Conservation (phyloP, 2,888 invertebrate species). For the Candidula unifasciata region DNA sequence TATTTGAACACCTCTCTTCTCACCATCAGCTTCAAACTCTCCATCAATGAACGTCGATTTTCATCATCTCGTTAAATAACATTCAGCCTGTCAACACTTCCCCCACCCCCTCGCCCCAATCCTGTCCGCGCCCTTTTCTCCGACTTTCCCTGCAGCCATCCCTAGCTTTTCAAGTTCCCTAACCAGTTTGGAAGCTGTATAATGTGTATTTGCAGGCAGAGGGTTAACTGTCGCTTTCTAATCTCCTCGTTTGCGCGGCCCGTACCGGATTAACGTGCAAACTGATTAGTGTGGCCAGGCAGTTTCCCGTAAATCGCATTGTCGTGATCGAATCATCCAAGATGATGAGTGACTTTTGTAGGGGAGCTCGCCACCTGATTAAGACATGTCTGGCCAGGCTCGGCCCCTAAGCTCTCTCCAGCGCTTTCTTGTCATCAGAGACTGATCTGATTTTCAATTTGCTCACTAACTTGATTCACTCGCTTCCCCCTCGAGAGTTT, state of each 20-base stretch:
- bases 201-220: conserved; percentile 50
- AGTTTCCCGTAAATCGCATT: conserved; percentile 47
- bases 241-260: conserved; percentile 42
- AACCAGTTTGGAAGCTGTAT: conserved; percentile 43
- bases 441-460: conserved; percentile 72
- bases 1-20: not conserved
- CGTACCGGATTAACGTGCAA: conserved; percentile 44
- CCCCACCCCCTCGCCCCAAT: not conserved
- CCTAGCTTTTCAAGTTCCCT: conserved; percentile 4
- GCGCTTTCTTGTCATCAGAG: conserved; percentile 61
- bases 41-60: not conserved
- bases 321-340: conserved; percentile 54
- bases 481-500: conserved; percentile 50
- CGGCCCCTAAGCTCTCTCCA: conserved; percentile 47
- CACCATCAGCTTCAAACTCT: not conserved
- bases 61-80: conserved; percentile 26
- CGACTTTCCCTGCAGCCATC: not conserved
- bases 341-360: conserved; percentile 63
- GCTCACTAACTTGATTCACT: conserved; percentile 64
- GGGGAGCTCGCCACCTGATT: conserved; percentile 50
- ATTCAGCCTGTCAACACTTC: not conserved
- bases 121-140: not conserved
- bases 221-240: conserved; percentile 53
- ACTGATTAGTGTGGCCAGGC: conserved; percentile 47
- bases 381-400: conserved; percentile 45